A percentile compares a stretch with the other conserved stretches of the same genome.
Conservation (phyloP, 2,888 invertebrate species). For the Coenonympha arcania region DNA sequence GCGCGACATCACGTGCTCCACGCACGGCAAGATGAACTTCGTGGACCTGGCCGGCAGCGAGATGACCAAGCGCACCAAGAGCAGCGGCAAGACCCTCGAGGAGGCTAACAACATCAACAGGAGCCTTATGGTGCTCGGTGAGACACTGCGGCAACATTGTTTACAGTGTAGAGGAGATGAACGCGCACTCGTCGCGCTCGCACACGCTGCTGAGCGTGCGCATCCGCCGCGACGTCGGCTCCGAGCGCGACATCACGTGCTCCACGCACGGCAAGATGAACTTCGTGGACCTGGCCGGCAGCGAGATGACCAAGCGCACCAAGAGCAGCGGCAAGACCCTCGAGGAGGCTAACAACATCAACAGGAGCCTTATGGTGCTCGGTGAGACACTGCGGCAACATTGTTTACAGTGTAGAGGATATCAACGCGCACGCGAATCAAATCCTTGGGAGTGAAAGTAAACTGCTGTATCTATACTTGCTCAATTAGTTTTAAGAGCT, state of each 20-base stretch:
- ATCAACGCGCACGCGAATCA: too few relatives aligned
- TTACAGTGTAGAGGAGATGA: too few relatives aligned
- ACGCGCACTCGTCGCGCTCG: too few relatives aligned
- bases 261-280: conserved; percentile 95
- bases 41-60: conserved; percentile 98
- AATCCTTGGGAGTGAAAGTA: too few relatives aligned
- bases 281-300: conserved; percentile 97
- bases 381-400: too few relatives aligned
- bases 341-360: conserved; percentile 96
- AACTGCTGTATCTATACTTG: too few relatives aligned
- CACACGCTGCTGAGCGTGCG: conserved; percentile 93
- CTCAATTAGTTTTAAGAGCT: too few relatives aligned
- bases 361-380: conserved; percentile 94
- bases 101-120: conserved; percentile 98
- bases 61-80: conserved; percentile 92
- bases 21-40: conserved; percentile 95
- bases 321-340: conserved; percentile 89
- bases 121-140: conserved; percentile 93
- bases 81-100: conserved; percentile 88
- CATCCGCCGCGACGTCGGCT: conserved; percentile 88
- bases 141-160: too few relatives aligned
- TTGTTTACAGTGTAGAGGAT: too few relatives aligned
- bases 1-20: conserved; percentile 87
- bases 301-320: conserved; percentile 95
- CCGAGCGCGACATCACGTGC: conserved; percentile 86